Conservation (phyloP, 1,140 invertebrate species). For the Drosophila guanche region DNA sequence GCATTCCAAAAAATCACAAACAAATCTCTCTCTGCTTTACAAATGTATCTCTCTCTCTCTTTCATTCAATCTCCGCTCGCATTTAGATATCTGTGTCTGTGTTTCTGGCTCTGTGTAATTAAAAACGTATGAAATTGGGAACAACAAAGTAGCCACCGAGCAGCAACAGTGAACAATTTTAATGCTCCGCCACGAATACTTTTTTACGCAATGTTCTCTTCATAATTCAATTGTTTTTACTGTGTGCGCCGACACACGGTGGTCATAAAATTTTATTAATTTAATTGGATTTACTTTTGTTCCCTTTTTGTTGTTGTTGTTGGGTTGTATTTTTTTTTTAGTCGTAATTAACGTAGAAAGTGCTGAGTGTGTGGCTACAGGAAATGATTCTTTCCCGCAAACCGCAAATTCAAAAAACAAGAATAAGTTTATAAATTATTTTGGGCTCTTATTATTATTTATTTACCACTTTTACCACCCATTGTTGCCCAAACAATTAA, state of each 20-base stretch:
- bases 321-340: slow-evolving; percentile 23
- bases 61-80: slow-evolving; percentile 3
- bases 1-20: background rate
- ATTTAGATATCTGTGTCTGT: slow-evolving; percentile 30
- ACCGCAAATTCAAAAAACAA: slow-evolving; percentile 10
- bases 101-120: slow-evolving; percentile 43
- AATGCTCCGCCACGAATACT: slow-evolving; percentile 40
- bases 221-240: slow-evolving; percentile 80
- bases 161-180: slow-evolving; percentile 48
- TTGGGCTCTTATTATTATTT: slow-evolving; percentile 70
- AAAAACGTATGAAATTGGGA: slow-evolving; percentile 68
- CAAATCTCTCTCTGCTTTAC: background rate
- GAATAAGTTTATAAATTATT: slow-evolving; percentile 65
- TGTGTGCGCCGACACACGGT: slow-evolving; percentile 49
- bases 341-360: slow-evolving; percentile 60
- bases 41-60: background rate
- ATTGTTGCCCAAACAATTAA: slow-evolving; percentile 82
- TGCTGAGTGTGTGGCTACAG: slow-evolving; percentile 49
- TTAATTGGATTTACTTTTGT: slow-evolving; percentile 72
- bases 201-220: slow-evolving; percentile 68
- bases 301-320: slow-evolving; percentile 12
- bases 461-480: slow-evolving; percentile 79
- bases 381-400: slow-evolving; percentile 60
- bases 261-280: slow-evolving; percentile 72
- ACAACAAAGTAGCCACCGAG: slow-evolving; percentile 54